phyloP scores from a whole-genome alignment of 2,888 invertebrate genomes.

The Anagyrus pseudococci region DNA sequence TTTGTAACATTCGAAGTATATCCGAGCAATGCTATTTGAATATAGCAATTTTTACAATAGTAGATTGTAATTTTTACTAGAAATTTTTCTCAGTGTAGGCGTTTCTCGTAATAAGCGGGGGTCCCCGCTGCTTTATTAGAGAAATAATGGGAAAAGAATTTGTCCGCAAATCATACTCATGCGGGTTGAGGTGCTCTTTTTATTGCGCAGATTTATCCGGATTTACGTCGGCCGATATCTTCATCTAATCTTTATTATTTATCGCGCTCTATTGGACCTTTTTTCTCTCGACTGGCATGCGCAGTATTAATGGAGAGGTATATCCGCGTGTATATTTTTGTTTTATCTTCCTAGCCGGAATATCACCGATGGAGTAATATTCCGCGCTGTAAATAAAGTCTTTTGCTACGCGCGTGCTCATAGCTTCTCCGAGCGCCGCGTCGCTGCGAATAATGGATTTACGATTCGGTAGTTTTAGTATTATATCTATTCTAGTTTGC shows the following conservation, averaged over 20 bases:
- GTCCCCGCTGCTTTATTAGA: slow-evolving; percentile 27
- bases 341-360: neutral
- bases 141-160: slow-evolving; percentile 24
- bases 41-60: too few species aligned
- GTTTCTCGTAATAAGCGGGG: slow-evolving; percentile 13
- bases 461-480: too few species aligned
- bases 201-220: neutral
- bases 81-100: slow-evolving; percentile 5
- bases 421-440: neutral
- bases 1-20: too few species aligned
- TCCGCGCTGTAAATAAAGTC: neutral
- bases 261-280: slow-evolving; percentile 4
- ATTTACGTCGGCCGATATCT: slow-evolving; percentile 24
- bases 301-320: neutral
- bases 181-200: neutral
- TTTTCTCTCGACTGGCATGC: too few species aligned
- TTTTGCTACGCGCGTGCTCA: neutral
- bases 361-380: neutral
- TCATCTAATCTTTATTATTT: slow-evolving; percentile 25
- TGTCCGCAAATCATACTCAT: slow-evolving; percentile 8
- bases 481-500: too few species aligned
- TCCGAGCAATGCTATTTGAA: too few species aligned
- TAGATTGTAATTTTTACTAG: too few species aligned
- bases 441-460: too few species aligned
- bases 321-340: neutral